Percentiles rank a stretch among this genome's conserved stretches.
phyloP scores from a whole-genome alignment of 1,140 invertebrate species.

The Drosophila erecta region DNA sequence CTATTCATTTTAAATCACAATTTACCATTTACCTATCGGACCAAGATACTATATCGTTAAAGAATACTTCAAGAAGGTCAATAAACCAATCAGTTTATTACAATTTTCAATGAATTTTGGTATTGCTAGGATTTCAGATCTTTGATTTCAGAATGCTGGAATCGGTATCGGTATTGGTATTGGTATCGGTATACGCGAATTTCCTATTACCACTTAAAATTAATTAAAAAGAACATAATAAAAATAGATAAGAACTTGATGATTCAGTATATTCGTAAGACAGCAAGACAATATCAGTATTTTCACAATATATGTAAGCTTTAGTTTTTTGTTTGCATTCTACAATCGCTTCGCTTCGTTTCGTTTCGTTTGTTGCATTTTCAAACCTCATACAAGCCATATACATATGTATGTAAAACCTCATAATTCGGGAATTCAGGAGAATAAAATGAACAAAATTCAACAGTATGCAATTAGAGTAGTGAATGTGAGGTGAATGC shows the following conservation, averaged over 20 bases:
- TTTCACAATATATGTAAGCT: slow-evolving; percentile 13
- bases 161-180: not conserved
- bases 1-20: slow-evolving; percentile 25
- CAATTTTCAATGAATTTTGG: slow-evolving; percentile 13
- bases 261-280: slow-evolving; percentile 17
- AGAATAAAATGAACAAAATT: slow-evolving; percentile 51
- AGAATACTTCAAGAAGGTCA: slow-evolving; percentile 11
- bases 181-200: slow-evolving; percentile 1
- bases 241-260: slow-evolving; percentile 6
- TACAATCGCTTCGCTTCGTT: not conserved
- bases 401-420: slow-evolving; percentile 20
- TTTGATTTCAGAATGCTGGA: slow-evolving; percentile 27
- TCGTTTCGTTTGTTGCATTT: slow-evolving; percentile 5
- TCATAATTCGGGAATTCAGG: slow-evolving; percentile 14
- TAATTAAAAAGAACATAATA: slow-evolving; percentile 5
- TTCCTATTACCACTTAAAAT: slow-evolving; percentile 17
- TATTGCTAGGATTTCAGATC: slow-evolving; percentile 19
- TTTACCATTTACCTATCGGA: slow-evolving; percentile 34
- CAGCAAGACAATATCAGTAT: slow-evolving; percentile 14
- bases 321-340: slow-evolving; percentile 11
- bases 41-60: slow-evolving; percentile 8
- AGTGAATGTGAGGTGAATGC: slow-evolving; percentile 29
- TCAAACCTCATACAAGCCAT: slow-evolving; percentile 13
- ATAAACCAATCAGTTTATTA: slow-evolving; percentile 9
- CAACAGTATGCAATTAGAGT: slow-evolving; percentile 17